phyloP scores from a whole-genome alignment of 2,888 invertebrate genomes.

The Ophion ventricosus region DNA sequence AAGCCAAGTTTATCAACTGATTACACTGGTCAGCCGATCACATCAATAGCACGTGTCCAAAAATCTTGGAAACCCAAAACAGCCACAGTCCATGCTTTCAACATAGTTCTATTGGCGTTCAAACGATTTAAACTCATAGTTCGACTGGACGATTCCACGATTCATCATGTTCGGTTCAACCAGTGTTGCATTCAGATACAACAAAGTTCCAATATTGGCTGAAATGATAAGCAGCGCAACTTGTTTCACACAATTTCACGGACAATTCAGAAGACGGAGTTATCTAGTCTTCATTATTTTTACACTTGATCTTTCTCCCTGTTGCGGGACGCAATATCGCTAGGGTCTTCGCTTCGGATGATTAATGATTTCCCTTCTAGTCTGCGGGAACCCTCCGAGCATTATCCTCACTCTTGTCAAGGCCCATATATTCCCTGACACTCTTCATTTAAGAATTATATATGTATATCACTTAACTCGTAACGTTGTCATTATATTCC shows the following conservation, averaged over 20 bases:
- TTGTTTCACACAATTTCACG: not conserved
- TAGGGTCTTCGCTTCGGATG: conserved; percentile 37
- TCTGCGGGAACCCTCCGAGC: not conserved
- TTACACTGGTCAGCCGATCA: not conserved
- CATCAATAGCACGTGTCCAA: not conserved
- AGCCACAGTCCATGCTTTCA: no score
- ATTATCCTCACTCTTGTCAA: not conserved
- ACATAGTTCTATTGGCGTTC: no score
- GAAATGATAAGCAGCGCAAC: not conserved
- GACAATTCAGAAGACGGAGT: not conserved
- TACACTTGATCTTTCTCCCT: conserved; percentile 10
- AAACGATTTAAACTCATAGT: no score
- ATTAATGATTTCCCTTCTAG: conserved; percentile 52
- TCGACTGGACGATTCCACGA: no score
- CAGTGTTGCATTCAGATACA: no score
- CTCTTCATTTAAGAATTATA: not conserved
- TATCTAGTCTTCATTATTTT: conserved; percentile 43
- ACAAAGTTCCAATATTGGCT: no score
- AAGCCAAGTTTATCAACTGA: not conserved
- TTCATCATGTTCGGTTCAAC: no score
- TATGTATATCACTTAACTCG: not conserved
- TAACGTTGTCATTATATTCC: not conserved
- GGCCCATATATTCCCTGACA: not conserved
- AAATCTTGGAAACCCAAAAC: not conserved
- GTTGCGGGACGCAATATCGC: conserved; percentile 51